A percentile compares a stretch with the other conserved stretches of the same genome.
Conservation (phyloP, 2,888 invertebrate genomes). For the Calameuta pallipes region DNA sequence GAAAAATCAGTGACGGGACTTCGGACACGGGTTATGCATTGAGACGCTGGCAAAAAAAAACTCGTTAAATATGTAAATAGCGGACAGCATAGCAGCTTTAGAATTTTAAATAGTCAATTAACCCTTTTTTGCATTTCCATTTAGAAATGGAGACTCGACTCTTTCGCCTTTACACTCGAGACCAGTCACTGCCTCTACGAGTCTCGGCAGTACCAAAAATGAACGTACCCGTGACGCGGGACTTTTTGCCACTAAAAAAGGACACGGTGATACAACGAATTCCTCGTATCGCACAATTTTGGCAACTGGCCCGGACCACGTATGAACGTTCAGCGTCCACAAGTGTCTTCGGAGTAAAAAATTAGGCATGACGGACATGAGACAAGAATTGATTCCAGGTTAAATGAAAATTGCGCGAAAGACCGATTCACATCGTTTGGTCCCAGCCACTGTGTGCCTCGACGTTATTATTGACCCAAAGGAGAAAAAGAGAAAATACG, state of each 20-base stretch:
- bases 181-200: not conserved
- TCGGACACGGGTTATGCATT: too few species aligned
- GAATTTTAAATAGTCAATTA: not conserved
- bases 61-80: not conserved
- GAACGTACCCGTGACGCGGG: too few species aligned
- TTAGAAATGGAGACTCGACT: not conserved
- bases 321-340: not conserved
- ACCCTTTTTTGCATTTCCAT: not conserved
- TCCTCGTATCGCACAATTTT: not conserved
- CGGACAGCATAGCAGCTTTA: not conserved
- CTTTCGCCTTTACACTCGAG: not conserved
- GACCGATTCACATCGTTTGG: not conserved
- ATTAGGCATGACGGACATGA: not conserved
- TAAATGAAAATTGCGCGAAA: not conserved
- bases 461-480: not conserved
- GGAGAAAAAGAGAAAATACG: too few species aligned
- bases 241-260: not conserved
- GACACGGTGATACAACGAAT: not conserved
- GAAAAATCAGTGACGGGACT: not conserved
- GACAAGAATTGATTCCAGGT: not conserved
- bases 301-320: not conserved
- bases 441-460: not conserved
- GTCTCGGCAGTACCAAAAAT: not conserved
- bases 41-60: too few species aligned
- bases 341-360: not conserved